Conservation (phyloP, 2,797 vertebrate species). For the Notamacropus eugenii region DNA sequence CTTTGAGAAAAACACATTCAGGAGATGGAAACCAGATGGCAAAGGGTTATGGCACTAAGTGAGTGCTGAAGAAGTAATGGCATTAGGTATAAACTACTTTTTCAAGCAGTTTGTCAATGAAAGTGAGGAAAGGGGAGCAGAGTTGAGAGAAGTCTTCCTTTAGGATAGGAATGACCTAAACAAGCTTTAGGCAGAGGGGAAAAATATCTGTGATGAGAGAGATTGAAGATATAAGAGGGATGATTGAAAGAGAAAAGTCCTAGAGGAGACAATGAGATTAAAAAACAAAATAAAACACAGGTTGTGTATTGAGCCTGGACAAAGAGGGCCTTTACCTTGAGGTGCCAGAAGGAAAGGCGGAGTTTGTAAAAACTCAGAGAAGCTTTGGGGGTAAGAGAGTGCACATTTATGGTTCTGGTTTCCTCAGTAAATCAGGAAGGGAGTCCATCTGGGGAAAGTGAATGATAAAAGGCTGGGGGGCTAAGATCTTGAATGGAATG, state of each 20-base stretch:
- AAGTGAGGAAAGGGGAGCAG: not conserved
- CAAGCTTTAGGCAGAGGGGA: not conserved
- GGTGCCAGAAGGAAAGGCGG: not conserved
- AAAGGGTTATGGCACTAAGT: not conserved
- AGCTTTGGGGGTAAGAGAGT: not conserved
- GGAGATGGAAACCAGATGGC: not conserved
- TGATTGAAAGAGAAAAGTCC: not conserved
- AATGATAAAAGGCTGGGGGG: not conserved
- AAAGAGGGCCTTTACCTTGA: not conserved
- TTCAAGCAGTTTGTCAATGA: not conserved
- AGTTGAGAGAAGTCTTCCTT: not conserved
- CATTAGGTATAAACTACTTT: not conserved
- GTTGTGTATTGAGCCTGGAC: not conserved
- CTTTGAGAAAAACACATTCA: not conserved
- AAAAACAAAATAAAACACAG: not conserved
- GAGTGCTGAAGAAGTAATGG: not conserved
- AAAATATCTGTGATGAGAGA: not conserved
- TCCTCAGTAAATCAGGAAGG: not conserved
- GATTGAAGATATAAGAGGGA: not conserved
- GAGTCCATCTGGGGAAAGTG: not conserved
- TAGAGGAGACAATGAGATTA: not conserved
- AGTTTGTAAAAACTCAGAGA: not conserved
- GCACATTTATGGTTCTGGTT: not conserved
- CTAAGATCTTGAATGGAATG: not conserved
- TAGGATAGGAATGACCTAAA: not conserved